phyloP scores from a whole-genome alignment of 2,797 vertebrate species.

The Neosilurus mollespiculum region DNA sequence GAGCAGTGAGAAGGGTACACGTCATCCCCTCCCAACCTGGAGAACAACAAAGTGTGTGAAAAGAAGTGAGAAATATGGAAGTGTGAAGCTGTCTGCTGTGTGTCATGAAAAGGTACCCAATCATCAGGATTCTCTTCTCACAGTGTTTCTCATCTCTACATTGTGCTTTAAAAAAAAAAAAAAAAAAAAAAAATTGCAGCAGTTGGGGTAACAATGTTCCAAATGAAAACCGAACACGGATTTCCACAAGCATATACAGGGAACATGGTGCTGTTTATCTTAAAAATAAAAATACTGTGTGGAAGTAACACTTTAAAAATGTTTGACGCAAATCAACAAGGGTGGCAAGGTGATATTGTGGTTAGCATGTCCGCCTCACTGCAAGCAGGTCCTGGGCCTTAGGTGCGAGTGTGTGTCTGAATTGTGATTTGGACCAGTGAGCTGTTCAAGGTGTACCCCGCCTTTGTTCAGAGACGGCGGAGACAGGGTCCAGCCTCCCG shows the following conservation, averaged over 20 bases:
- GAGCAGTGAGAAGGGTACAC: neutral
- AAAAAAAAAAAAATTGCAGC: neutral
- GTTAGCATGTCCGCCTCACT: too few relatives aligned
- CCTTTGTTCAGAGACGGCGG: too few relatives aligned
- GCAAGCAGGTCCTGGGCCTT: too few relatives aligned
- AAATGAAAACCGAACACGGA: neutral
- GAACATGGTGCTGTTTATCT: neutral
- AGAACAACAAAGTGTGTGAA: constrained; percentile 20
- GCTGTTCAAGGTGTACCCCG: too few relatives aligned
- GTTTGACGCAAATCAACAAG: too few relatives aligned
- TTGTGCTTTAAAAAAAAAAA: neutral
- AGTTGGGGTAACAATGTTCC: too few relatives aligned
- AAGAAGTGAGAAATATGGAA: constrained; percentile 24
- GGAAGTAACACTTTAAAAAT: neutral
- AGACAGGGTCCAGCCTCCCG: too few relatives aligned
- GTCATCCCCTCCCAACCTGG: neutral
- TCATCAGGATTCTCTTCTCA: constrained; percentile 6
- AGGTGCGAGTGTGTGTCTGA: too few relatives aligned
- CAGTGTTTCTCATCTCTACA: neutral
- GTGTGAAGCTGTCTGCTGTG: constrained; percentile 30
- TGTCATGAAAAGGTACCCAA: constrained; percentile 9
- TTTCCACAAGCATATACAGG: neutral
- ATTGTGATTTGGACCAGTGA: too few relatives aligned
- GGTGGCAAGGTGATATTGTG: too few relatives aligned
- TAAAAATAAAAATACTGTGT: neutral